Conservation (phyloP, 92 coral and sea anemone species). For the Epizoanthus stellaris region DNA sequence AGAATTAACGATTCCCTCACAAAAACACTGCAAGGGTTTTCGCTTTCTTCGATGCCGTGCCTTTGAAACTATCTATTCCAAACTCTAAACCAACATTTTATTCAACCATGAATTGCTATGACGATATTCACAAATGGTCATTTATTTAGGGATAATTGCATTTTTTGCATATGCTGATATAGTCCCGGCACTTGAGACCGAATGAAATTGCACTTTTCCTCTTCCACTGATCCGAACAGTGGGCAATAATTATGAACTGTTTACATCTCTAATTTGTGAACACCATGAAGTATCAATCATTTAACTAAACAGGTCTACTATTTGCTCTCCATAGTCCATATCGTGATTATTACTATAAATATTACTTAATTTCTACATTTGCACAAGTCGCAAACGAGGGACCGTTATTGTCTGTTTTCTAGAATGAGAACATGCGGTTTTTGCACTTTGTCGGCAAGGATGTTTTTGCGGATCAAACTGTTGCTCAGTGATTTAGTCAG, state of each 20-base stretch:
- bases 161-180: not conserved
- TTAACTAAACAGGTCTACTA: constrained; percentile 6
- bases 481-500: constrained; percentile 8
- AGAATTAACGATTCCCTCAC: not conserved
- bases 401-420: not conserved
- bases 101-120: constrained; percentile 2
- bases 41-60: not conserved
- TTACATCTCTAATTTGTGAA: constrained; percentile 27
- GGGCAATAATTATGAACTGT: constrained; percentile 32
- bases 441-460: not conserved
- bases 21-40: not conserved
- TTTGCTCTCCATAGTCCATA: not conserved
- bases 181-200: not conserved
- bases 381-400: not conserved
- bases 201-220: not conserved
- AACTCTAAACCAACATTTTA: not conserved
- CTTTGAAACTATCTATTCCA: not conserved
- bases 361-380: not conserved
- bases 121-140: not conserved
- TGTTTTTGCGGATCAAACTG: not conserved
- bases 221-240: not conserved
- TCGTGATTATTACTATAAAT: not conserved
- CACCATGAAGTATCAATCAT: constrained; percentile 55
- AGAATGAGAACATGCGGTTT: not conserved
- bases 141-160: constrained; percentile 11